These are phyloP conservation scores for Tapirus terrestris DNA, from an alignment of 2,113 vertebrate genomes.

Conservation along the genomic window DNA sequence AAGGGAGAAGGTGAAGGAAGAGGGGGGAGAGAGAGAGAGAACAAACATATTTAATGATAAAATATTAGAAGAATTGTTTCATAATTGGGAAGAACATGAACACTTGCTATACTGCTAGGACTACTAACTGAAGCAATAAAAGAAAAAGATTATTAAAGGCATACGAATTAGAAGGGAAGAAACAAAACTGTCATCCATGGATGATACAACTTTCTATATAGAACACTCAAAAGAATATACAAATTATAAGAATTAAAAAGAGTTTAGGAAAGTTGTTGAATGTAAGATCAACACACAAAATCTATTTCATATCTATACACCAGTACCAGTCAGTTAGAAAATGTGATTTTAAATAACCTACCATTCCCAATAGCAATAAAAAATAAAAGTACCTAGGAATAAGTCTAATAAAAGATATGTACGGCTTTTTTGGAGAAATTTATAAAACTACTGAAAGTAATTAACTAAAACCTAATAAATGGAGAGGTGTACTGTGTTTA, in stretches of 20 bases:
- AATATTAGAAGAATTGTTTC: background rate
- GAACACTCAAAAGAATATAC: background rate
- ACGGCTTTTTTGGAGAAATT: background rate
- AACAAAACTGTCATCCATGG: background rate
- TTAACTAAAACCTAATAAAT: constrained; percentile 17
- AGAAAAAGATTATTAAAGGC: background rate
- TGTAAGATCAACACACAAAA: background rate
- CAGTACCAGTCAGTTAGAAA: background rate
- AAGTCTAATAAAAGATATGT: background rate
- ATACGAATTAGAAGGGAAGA: background rate
- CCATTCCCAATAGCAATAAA: background rate
- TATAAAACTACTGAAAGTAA: background rate
- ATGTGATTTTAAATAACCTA: background rate
- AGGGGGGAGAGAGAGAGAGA: background rate
- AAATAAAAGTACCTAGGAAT: background rate
- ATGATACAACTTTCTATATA: background rate
- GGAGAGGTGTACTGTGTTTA: background rate
- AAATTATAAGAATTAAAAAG: background rate
- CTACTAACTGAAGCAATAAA: background rate
- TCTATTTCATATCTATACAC: background rate
- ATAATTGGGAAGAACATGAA: background rate
- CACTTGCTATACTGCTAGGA: background rate
- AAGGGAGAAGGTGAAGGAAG: no score
- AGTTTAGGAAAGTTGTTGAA: background rate
- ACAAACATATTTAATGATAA: background rate